Conservation (phyloP, 2,888 invertebrate genomes). For the Dusona sp. region DNA sequence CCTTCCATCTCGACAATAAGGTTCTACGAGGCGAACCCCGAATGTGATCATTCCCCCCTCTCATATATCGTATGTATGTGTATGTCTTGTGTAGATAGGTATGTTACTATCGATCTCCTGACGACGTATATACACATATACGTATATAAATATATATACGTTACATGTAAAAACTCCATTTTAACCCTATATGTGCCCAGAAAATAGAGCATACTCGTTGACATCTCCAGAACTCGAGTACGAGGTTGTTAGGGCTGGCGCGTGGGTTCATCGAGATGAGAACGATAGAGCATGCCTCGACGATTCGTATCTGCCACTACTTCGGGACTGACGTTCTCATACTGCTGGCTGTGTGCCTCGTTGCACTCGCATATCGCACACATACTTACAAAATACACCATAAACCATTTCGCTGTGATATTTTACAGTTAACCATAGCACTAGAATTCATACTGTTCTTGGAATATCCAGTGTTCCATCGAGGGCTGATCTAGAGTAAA, state of each 20-base stretch:
- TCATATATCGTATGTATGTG: not conserved
- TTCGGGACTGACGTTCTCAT: constrained; percentile 49
- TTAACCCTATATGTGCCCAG: constrained; percentile 17
- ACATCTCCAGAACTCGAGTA: constrained; percentile 59
- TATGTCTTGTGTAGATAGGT: not conserved
- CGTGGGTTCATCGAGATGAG: constrained; percentile 76
- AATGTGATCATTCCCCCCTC: constrained; percentile 43
- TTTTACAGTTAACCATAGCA: constrained; percentile 2
- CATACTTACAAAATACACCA: constrained; percentile 5
- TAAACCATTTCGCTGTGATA: not conserved
- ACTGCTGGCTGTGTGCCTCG: constrained; percentile 32
- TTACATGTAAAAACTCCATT: constrained; percentile 39
- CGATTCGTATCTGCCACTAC: constrained; percentile 79
- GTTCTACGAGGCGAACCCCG: constrained; percentile 43
- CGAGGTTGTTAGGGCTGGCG: constrained; percentile 77
- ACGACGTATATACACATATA: not conserved
- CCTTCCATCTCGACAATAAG: constrained; percentile 46
- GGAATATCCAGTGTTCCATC: not conserved
- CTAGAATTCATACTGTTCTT: not conserved
- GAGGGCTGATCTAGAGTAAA: not conserved
- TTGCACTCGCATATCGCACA: constrained; percentile 21
- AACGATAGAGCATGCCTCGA: constrained; percentile 82
- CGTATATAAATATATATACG: constrained; percentile 9
- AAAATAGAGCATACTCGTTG: constrained; percentile 56
- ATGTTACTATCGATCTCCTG: constrained; percentile 1